Conservation (phyloP, 2,113 vertebrate genomes). For the Vimba vimba region DNA sequence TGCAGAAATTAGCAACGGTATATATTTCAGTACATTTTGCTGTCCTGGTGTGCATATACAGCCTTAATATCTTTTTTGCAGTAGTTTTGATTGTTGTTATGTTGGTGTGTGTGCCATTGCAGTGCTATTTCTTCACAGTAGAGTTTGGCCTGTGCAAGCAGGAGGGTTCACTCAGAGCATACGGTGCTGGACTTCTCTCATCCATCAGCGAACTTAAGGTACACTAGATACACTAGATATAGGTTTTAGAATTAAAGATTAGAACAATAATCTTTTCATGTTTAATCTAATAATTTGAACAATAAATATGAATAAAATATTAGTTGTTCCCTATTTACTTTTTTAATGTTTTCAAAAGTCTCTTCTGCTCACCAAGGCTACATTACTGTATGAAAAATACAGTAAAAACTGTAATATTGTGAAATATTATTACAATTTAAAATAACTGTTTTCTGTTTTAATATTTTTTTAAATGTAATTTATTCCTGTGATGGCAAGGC, state of each 20-base stretch:
- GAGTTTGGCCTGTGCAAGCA: constrained; percentile 98
- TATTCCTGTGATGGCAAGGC: not conserved
- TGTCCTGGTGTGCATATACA: not conserved
- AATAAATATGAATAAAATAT: not conserved
- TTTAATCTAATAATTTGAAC: not conserved
- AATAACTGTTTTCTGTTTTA: not conserved
- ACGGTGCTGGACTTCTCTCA: constrained; percentile 94
- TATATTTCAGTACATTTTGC: constrained; percentile 51
- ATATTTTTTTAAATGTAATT: not conserved
- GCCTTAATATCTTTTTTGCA: not conserved
- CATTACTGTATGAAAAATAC: not conserved
- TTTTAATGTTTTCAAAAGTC: not conserved
- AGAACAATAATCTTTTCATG: not conserved
- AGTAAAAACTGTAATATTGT: not conserved
- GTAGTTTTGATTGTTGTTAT: not conserved
- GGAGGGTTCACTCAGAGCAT: constrained; percentile 90
- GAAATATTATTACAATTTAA: not conserved
- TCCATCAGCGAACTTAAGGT: constrained; percentile 95
- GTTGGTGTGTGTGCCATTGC: constrained; percentile 56
- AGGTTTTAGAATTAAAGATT: not conserved
- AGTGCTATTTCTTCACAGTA: constrained; percentile 99
- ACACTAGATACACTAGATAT: not conserved
- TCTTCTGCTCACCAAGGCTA: not conserved
- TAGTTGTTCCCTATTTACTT: not conserved
- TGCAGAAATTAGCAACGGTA: constrained; percentile 96